Conservation (phyloP, 2,113 vertebrate species). For the Sinocyclocheilus anshuiensis region DNA sequence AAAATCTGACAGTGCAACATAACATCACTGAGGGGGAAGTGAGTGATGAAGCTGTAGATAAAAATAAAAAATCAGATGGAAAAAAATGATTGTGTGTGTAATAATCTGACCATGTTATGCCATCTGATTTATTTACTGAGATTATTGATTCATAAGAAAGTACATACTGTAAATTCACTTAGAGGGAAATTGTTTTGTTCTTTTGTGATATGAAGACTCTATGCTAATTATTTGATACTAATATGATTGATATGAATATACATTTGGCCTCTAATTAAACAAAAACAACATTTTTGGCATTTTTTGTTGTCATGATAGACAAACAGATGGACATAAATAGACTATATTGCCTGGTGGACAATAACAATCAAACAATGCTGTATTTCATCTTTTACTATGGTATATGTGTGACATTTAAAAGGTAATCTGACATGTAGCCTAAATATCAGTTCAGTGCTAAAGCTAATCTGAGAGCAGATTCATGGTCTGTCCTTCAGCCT, state of each 20-base stretch:
- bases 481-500: not conserved
- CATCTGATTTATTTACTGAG: not conserved
- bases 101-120: not conserved
- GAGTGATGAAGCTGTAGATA: not conserved
- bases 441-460: not conserved
- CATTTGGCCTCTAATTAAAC: not conserved
- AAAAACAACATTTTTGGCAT: not conserved
- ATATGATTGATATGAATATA: not conserved
- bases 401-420: not conserved
- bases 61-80: not conserved
- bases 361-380: too few relatives aligned
- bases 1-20: not conserved
- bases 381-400: not conserved
- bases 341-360: too few relatives aligned
- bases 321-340: not conserved
- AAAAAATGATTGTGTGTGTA: not conserved
- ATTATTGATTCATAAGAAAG: not conserved
- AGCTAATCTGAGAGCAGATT: conserved; percentile 10
- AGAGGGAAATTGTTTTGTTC: not conserved
- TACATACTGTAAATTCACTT: not conserved
- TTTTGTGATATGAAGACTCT: not conserved
- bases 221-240: not conserved
- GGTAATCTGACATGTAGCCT: not conserved
- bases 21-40: not conserved
- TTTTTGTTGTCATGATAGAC: not conserved